phyloP scores from a whole-genome alignment of 2,797 vertebrate genomes.

The Parauchenoglanis ngamensis region DNA sequence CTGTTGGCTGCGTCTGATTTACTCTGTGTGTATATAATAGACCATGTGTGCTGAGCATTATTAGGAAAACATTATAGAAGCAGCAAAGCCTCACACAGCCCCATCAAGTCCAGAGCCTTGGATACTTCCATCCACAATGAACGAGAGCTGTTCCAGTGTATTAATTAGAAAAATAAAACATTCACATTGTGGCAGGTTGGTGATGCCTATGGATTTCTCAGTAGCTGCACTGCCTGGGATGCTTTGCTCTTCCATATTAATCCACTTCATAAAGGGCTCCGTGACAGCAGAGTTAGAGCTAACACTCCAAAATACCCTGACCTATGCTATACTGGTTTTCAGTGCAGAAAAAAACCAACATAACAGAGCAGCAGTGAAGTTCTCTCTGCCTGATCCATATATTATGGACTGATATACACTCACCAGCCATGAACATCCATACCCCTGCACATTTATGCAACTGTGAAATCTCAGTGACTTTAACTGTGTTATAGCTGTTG shows the following conservation, averaged over 20 bases:
- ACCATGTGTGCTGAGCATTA: slow-evolving; percentile 34
- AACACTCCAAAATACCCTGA: slow-evolving; percentile 17
- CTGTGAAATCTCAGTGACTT: background rate
- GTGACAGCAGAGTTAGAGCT: slow-evolving; percentile 6
- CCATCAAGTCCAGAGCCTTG: slow-evolving; percentile 16
- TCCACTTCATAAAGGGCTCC: slow-evolving; percentile 20
- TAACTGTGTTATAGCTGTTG: background rate
- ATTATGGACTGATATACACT: background rate
- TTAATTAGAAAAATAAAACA: slow-evolving; percentile 57
- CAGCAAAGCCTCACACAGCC: slow-evolving; percentile 31
- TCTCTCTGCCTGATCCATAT: background rate
- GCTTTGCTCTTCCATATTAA: slow-evolving; percentile 32
- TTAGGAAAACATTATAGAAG: slow-evolving; percentile 30
- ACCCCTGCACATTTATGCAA: background rate
- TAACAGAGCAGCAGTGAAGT: background rate
- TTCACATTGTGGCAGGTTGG: slow-evolving; percentile 55
- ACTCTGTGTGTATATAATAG: slow-evolving; percentile 26
- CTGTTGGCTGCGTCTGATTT: slow-evolving; percentile 17
- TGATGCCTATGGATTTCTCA: slow-evolving; percentile 23
- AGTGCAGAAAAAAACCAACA: slow-evolving; percentile 9
- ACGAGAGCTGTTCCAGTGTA: slow-evolving; percentile 58
- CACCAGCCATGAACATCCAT: background rate
- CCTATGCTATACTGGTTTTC: slow-evolving; percentile 12
- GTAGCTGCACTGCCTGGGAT: slow-evolving; percentile 16
- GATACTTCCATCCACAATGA: slow-evolving; percentile 7